phyloP scores from a whole-genome alignment of 1,140 invertebrate species.

The Euura lappo region DNA sequence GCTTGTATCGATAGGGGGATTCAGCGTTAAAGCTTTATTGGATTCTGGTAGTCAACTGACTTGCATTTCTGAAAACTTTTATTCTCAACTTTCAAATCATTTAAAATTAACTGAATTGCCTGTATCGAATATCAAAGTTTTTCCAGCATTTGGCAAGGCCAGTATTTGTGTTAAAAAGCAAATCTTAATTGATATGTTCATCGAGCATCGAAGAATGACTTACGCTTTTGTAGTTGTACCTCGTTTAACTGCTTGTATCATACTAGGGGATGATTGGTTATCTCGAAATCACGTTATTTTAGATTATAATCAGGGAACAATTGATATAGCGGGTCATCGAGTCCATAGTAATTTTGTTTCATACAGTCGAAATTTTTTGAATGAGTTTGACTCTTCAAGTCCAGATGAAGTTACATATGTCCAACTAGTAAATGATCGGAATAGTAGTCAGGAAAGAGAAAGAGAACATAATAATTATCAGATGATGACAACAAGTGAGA shows the following conservation, averaged over 20 bases:
- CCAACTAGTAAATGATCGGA: neutral
- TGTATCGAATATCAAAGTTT: constrained; percentile 15
- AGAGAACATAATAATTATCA: constrained; percentile 3
- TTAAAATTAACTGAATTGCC: constrained; percentile 16
- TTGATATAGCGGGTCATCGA: constrained; percentile 8
- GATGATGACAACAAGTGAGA: neutral
- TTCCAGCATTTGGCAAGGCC: constrained; percentile 18
- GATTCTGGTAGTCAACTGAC: constrained; percentile 22
- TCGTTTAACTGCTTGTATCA: constrained; percentile 7
- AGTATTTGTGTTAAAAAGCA: constrained; percentile 16
- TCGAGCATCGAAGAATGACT: neutral
- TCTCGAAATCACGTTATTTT: neutral
- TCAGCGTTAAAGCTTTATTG: constrained; percentile 10
- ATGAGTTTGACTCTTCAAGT: constrained; percentile 9
- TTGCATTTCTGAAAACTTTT: constrained; percentile 11
- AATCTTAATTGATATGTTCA: constrained; percentile 10
- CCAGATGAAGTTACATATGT: neutral
- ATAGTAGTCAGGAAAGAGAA: neutral
- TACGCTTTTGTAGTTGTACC: constrained; percentile 13
- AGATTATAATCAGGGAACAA: constrained; percentile 10
- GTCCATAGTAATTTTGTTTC: neutral
- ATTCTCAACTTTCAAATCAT: constrained; percentile 8
- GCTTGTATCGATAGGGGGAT: neutral
- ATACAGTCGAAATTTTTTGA: neutral
- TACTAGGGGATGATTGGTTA: constrained; percentile 20